phyloP scores from a whole-genome alignment of 1,140 invertebrate species.

The Lordiphosa mommai region DNA sequence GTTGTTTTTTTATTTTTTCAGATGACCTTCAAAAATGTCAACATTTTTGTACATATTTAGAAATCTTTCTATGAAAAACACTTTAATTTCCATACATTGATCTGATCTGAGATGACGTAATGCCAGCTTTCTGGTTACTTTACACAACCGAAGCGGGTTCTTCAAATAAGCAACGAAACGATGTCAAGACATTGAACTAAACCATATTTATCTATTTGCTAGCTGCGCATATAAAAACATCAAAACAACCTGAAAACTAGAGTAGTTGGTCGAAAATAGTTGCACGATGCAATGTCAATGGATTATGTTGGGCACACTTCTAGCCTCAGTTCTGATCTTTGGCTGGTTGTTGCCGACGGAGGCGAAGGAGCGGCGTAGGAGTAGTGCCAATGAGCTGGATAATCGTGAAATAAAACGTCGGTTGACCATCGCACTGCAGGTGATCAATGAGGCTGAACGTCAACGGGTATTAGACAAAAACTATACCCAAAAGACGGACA shows the following conservation, averaged over 20 bases:
- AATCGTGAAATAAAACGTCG: conserved; percentile 1
- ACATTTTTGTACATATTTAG: no score
- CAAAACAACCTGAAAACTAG: not conserved
- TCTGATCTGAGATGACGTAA: no score
- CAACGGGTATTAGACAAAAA: conserved; percentile 9
- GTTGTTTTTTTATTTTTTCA: no score
- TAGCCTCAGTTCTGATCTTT: not conserved
- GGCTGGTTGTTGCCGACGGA: not conserved
- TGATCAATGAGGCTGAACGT: conserved; percentile 41
- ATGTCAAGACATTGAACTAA: conserved; percentile 41
- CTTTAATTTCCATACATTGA: no score
- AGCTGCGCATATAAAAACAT: no score
- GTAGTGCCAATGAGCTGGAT: not conserved
- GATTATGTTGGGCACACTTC: not conserved
- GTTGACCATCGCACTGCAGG: conserved; percentile 16
- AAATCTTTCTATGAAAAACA: no score
- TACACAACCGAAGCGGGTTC: not conserved
- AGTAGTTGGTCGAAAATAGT: not conserved
- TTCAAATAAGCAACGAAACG: conserved; percentile 19
- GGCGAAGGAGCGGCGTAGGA: not conserved
- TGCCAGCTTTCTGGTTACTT: not conserved
- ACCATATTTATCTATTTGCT: not conserved
- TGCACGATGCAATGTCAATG: conserved; percentile 6
- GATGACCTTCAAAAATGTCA: no score
- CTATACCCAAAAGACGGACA: not conserved